These are phyloP conservation scores for Schizopygopsis malacanthus DNA, from an alignment of 2,797 vertebrate species.

Conservation along the genomic window DNA sequence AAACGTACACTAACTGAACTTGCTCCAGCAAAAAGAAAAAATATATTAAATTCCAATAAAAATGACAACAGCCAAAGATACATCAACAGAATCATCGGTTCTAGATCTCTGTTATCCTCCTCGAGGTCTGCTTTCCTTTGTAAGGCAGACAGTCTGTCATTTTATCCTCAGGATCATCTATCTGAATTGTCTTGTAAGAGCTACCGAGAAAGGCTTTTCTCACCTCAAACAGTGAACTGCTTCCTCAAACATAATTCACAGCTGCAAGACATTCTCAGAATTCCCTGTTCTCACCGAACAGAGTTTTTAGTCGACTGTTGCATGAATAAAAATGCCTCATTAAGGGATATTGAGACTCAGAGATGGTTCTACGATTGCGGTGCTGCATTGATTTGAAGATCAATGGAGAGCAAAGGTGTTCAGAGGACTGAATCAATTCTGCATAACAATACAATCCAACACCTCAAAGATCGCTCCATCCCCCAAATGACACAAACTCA, in stretches of 20 bases:
- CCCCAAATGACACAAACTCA: conserved; percentile 37
- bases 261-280: neutral
- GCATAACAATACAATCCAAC: conserved; percentile 53
- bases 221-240: conserved; percentile 26
- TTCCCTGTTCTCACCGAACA: conserved; percentile 62
- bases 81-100: neutral
- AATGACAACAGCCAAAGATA: neutral
- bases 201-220: conserved; percentile 17
- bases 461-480: conserved; percentile 40
- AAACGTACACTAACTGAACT: neutral
- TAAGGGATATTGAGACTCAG: conserved; percentile 64
- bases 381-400: conserved; percentile 60
- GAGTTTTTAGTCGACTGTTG: conserved; percentile 51
- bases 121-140: conserved; percentile 33
- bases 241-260: conserved; percentile 10
- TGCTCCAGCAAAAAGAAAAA: neutral
- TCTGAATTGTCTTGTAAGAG: conserved; percentile 31
- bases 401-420: conserved; percentile 50
- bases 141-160: conserved; percentile 38
- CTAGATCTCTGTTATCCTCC: conserved; percentile 3
- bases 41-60: neutral
- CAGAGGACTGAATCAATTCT: conserved; percentile 57
- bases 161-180: conserved; percentile 45
- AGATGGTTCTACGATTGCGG: conserved; percentile 59
- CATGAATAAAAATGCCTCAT: conserved; percentile 63